Base-by-base conservation (phyloP, 2,113 vertebrate genomes). In the Amphiprion ocellaris region DNA sequence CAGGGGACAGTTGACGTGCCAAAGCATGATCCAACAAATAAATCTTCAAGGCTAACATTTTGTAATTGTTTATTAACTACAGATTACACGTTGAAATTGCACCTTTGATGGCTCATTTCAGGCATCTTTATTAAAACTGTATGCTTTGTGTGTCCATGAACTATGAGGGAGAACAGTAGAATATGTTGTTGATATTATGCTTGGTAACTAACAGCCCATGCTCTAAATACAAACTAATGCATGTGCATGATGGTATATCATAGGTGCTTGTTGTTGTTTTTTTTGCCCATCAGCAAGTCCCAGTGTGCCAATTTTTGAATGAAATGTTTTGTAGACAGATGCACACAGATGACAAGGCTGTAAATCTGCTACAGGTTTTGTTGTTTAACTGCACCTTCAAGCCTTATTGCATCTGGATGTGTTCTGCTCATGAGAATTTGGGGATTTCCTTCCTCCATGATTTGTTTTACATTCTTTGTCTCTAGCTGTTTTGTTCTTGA, bases 21-120 rank as follows among this genome's bases (percentile, higher is more conserved):
- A 75, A 49, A 77, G 41, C 63, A 24, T 19, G 1, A 73, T 61
- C 68, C 60, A 79, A 52, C 71, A 44, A 68, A 74, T 54, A 24
- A 64, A 9, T 61, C 66, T 39, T 79, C 26, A 21, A 55, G 24
- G 37, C 10, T 14, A n/a, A 39, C 17, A 2, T 37, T 47, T 70
- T 64, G 54, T 37, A 10, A 9, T 7, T 1, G 33, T 10, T 52
- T 49, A 55, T 63, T 3, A 4, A 67, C 39, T 39, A 26, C 2
- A 56, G 19, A 60, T 21, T 30, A 30, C 30, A 30, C 2, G 3
- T 19, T 10, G 19, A 30, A 30, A 3, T 19, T 10, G 19, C 12
- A 60, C n/a, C 17, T 24, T 17, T 61, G 16, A 66, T 0, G 0
- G 56, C 14, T 65, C 21, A 24, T 68, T 80, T 63, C 41, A 24